Conservation (phyloP, 1,140 invertebrate genomes). For the Diprion similis region DNA sequence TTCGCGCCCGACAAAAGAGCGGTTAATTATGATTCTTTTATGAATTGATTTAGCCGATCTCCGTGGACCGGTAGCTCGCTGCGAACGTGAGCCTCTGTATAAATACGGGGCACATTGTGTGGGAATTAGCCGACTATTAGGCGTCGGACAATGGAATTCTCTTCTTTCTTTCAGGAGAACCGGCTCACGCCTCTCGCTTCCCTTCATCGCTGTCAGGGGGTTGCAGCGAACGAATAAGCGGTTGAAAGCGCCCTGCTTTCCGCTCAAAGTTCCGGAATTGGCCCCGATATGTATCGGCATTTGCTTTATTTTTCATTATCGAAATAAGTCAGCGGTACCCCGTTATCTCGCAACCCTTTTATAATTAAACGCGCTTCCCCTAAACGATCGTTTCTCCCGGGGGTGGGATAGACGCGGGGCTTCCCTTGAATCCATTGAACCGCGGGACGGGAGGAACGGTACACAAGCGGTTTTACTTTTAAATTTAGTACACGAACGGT, state of each 20-base stretch:
- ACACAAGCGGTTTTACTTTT: conserved; percentile 54
- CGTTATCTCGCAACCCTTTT: not conserved
- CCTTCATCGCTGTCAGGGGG: no score
- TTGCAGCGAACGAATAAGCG: no score
- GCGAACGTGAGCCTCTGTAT: conserved; percentile 34
- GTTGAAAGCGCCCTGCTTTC: no score
- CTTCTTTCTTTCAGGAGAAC: conserved; percentile 40
- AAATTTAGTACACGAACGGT: conserved; percentile 55
- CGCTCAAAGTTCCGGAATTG: no score
- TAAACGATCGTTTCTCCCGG: no score
- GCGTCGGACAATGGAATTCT: conserved; percentile 45
- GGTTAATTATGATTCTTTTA: conserved; percentile 58
- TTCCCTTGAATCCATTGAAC: conserved; percentile 51
- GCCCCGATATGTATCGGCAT: no score
- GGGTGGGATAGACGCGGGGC: conserved; percentile 22
- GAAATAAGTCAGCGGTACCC: not conserved
- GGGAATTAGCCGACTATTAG: conserved; percentile 56
- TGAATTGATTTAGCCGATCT: conserved; percentile 54
- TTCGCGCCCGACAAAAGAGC: conserved; percentile 42
- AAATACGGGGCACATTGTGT: conserved; percentile 51
- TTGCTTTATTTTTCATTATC: no score
- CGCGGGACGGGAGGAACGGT: conserved; percentile 25
- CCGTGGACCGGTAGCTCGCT: conserved; percentile 39
- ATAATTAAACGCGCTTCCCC: not conserved
- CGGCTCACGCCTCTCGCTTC: no score